Evolutionary conservation across 2,888 invertebrate genomes (phyloP).

Genomic region (Tortricodes alternella): DNA sequence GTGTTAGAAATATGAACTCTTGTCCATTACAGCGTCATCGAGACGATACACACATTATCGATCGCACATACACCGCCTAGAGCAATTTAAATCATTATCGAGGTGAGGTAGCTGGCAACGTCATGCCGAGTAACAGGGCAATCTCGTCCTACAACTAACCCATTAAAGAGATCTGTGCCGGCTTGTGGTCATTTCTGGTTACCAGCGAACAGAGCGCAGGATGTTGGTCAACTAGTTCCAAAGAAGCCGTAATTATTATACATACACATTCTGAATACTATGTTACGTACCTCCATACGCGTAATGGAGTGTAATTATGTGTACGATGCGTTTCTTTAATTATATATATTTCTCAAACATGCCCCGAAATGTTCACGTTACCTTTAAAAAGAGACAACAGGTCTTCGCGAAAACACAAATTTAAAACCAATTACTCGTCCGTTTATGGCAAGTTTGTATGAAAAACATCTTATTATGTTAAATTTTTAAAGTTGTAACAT

Average conservation of each 20-base stretch:
- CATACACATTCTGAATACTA: conserved; percentile 19
- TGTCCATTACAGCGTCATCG: conserved; percentile 53
- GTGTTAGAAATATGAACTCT: conserved; percentile 35
- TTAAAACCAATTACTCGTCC: too few relatives aligned
- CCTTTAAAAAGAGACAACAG: too few relatives aligned
- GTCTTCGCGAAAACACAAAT: too few relatives aligned
- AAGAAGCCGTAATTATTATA: conserved; percentile 29
- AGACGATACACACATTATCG: conserved; percentile 45
- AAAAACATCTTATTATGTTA: too few relatives aligned
- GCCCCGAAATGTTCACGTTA: neutral
- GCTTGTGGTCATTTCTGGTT: conserved; percentile 69
- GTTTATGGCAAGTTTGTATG: too few relatives aligned
- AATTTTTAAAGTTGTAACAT: too few relatives aligned
- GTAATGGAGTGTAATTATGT: neutral
- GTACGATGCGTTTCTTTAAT: neutral
- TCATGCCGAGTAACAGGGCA: conserved; percentile 54
- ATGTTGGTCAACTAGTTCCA: conserved; percentile 42
- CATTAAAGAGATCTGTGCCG: conserved; percentile 56
- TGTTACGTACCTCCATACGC: neutral
- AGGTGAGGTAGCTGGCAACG: conserved; percentile 41
- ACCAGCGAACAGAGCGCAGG: conserved; percentile 58
- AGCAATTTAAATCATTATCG: conserved; percentile 60
- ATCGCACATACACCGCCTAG: conserved; percentile 40
- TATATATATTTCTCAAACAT: too few relatives aligned
- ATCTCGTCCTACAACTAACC: conserved; percentile 47